These are phyloP conservation scores for Caenorhabditis briggsae DNA, from an alignment of 1,140 invertebrate genomes.

Conservation along the genomic window DNA sequence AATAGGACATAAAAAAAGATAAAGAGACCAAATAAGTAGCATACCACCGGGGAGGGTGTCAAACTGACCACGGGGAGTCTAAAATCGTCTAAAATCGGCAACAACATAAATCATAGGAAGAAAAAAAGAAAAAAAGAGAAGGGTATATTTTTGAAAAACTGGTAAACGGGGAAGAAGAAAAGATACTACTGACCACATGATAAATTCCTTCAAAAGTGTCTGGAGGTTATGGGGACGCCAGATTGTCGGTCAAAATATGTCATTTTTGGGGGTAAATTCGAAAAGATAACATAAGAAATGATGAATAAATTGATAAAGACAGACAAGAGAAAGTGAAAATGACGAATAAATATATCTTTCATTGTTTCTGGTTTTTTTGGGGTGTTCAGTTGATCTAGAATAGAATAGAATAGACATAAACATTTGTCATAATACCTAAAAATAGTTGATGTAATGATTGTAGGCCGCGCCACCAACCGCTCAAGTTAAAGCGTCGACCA, in stretches of 20 bases:
- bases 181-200: constrained; percentile 20
- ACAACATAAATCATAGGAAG: neutral
- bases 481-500: constrained; percentile 49
- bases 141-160: constrained; percentile 14
- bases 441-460: neutral
- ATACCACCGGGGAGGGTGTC: neutral
- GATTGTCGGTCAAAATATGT: constrained; percentile 27
- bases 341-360: neutral
- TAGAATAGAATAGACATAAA: neutral
- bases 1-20: neutral
- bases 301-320: constrained; percentile 15
- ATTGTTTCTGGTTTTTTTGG: constrained; percentile 6
- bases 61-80: neutral
- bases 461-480: constrained; percentile 30
- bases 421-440: constrained; percentile 22
- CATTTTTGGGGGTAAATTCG: neutral
- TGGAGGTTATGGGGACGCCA: constrained; percentile 6
- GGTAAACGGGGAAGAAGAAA: neutral
- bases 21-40: neutral
- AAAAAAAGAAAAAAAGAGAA: neutral
- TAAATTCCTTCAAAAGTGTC: constrained; percentile 40
- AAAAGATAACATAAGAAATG: neutral
- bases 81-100: neutral
- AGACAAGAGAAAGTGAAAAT: neutral
- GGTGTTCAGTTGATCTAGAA: neutral